Evolutionary conservation across 2,797 vertebrate species (phyloP).

Genomic region (Pyrocephalus nanus): DNA sequence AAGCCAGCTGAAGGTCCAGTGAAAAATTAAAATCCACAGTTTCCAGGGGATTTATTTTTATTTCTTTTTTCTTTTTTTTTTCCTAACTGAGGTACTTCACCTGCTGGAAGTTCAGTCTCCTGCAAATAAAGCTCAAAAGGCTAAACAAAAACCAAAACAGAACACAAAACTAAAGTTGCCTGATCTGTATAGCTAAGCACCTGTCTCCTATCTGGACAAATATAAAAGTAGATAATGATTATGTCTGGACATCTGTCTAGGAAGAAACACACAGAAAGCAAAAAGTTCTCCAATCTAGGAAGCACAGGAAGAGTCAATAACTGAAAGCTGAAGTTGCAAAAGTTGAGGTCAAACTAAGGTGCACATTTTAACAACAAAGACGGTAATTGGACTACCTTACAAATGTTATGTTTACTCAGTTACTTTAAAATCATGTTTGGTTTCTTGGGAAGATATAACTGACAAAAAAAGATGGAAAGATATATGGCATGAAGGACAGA

Average conservation of each 20-base stretch:
- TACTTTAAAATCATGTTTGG: neutral
- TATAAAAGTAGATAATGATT: neutral
- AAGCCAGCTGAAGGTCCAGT: neutral
- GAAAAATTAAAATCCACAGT: neutral
- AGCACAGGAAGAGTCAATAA: neutral
- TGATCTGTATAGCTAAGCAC: neutral
- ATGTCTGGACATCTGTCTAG: neutral
- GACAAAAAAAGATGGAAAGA: neutral
- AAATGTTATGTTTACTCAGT: neutral
- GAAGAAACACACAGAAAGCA: neutral
- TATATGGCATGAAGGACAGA: neutral
- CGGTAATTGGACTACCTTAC: neutral
- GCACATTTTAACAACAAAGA: neutral
- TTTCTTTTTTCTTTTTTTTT: neutral
- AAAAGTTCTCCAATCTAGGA: neutral
- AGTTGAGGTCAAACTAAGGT: neutral
- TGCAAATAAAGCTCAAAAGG: neutral
- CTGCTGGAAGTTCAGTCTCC: neutral
- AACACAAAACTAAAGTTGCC: neutral
- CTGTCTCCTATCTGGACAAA: neutral
- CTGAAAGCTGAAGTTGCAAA: neutral
- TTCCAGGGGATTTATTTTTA: neutral
- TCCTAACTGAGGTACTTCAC: neutral
- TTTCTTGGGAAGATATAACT: neutral
- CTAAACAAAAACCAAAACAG: neutral